phyloP scores from a whole-genome alignment of 2,113 vertebrate genomes.

The Protobothrops mucrosquamatus region DNA sequence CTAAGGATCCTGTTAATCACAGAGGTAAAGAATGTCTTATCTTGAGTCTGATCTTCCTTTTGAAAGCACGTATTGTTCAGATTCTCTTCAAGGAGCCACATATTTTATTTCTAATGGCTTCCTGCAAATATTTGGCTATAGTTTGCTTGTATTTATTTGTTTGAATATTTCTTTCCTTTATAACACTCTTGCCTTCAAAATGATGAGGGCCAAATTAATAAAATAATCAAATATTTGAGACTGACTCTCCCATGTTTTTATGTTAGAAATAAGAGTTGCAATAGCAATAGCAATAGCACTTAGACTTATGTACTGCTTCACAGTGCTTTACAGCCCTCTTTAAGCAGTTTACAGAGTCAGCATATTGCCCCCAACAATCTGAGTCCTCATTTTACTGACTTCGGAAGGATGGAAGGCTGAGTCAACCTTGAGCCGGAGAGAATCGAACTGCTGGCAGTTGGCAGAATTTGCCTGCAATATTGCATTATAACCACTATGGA shows the following conservation, averaged over 20 bases:
- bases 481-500: not conserved
- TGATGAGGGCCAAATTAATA: not conserved
- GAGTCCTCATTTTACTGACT: not conserved
- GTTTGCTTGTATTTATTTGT: not conserved
- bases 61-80: not conserved
- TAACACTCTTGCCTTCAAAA: not conserved
- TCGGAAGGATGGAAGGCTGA: not conserved
- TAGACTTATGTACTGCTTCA: not conserved
- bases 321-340: not conserved
- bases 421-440: not conserved
- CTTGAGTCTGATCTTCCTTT: conserved; percentile 5
- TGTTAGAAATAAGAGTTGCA: not conserved
- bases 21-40: conserved; percentile 80
- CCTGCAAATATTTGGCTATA: not conserved
- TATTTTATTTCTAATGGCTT: not conserved
- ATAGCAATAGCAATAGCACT: too few relatives aligned
- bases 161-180: not conserved
- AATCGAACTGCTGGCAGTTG: not conserved
- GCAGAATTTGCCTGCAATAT: not conserved
- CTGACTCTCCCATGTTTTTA: not conserved
- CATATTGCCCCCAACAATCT: not conserved
- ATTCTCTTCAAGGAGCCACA: not conserved
- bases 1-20: conserved; percentile 96
- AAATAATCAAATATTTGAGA: not conserved
- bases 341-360: not conserved